Evolutionary conservation across 2,888 invertebrate species (phyloP), one percentile per base, ranked within the genome.

Genomic region (Drosophila buzzatii): DNA sequence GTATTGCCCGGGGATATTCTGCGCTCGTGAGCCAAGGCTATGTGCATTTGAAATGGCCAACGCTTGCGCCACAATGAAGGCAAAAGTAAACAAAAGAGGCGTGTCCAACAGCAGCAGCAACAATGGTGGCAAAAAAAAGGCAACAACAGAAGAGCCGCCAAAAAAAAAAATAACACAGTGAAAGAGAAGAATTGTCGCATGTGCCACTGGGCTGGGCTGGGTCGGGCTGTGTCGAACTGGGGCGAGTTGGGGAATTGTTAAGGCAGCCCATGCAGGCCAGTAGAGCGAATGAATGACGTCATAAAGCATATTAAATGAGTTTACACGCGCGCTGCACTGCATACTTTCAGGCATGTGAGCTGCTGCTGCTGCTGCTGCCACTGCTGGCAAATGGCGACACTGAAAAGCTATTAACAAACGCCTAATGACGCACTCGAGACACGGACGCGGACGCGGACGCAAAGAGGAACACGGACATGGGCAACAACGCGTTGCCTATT

Each of bases 401-500:
- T 85, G 81, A 91, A 90, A 90, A 78, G 90, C 83, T 90, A 91
- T 91, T 90, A 91, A 90, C 89, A 82, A 84, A 85, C 81, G 76
- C 79, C 82, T 86, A 85, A 88, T 79, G 84, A 85, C 70, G 82
- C 88, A 84, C 85, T 85, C 76, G 84, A 84, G 85, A 82, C 79
- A 70, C 57, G 55, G 27, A 52, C 61, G 14, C 44, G 37, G 37
- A 37, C 37, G 37, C 12, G 37, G 37, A 35, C 35, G 12, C 12
- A 3, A 4, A 35, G 3, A 35, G 3, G 35, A 3, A 35, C 35
- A 35, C 3, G 42, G 42, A 44, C 20, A 20, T 12, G 44, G 44
- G 20, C 45, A 44, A 18, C 16, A 23, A 9, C 37, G 62, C n/a
- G 55, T 12, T 18, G 35, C 47, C 16, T 27, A n/a, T 18, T 51